Evolutionary conservation across 2,797 vertebrate species (phyloP).

Genomic region (Ctenochaetus hawaiiensis): DNA sequence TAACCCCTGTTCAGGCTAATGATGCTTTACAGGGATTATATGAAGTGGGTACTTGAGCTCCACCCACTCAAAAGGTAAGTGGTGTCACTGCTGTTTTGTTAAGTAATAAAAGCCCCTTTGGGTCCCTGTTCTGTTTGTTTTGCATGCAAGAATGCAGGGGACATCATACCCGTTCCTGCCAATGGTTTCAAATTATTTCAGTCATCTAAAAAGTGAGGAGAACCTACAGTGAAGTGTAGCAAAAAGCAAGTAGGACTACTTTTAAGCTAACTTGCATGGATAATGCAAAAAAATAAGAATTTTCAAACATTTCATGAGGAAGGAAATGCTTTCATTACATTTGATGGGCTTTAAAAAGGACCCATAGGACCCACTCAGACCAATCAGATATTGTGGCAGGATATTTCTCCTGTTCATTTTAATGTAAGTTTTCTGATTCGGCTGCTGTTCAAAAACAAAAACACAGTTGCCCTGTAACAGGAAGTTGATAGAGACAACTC

Average conservation of each 20-base stretch:
- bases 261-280: background rate
- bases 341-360: background rate
- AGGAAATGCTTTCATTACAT: background rate
- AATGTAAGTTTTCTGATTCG: too few relatives aligned
- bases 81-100: conserved; percentile 12
- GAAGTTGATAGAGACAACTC: too few relatives aligned
- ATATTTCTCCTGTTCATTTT: too few relatives aligned
- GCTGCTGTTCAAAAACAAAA: too few relatives aligned
- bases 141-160: background rate
- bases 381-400: too few relatives aligned
- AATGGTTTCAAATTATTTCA: background rate
- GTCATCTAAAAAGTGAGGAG: background rate
- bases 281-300: background rate
- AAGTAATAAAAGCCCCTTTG: background rate
- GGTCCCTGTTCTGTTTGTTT: background rate
- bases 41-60: conserved; percentile 52
- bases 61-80: conserved; percentile 67
- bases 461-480: too few relatives aligned
- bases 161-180: background rate
- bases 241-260: background rate
- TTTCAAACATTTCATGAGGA: background rate
- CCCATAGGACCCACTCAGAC: too few relatives aligned
- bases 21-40: conserved; percentile 57
- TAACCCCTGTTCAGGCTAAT: conserved; percentile 55
- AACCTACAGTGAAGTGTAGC: background rate